Percentiles rank a stretch among this genome's conserved stretches.
Evolutionary conservation across 2,113 vertebrate genomes (phyloP).

Genomic region (Tetrax tetrax): DNA sequence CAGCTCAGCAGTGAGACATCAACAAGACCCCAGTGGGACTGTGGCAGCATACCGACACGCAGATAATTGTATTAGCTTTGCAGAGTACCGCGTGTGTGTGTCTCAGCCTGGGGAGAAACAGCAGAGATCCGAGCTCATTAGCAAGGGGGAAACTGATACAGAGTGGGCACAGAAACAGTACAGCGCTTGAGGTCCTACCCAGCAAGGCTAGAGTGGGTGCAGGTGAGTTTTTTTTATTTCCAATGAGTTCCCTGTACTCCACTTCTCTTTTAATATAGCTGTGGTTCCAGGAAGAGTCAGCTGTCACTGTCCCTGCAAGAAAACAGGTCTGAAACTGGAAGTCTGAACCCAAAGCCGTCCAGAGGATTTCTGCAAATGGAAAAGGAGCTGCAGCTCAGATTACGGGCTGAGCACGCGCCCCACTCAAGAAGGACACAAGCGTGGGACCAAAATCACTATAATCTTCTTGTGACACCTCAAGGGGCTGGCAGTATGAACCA

Average conservation of each 20-base stretch:
- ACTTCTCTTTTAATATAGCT: background rate
- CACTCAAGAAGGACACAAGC: accelerated
- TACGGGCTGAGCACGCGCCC: accelerated
- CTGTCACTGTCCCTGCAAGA: background rate
- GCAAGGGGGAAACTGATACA: background rate
- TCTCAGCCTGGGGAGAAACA: conserved; percentile 6
- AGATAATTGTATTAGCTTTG: conserved; percentile 45
- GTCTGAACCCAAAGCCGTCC: background rate
- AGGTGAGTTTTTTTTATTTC: background rate
- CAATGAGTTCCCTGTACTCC: background rate
- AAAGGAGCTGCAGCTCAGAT: background rate
- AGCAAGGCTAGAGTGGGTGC: background rate
- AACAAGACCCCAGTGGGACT: conserved; percentile 6
- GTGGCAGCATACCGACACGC: background rate
- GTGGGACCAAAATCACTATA: accelerated
- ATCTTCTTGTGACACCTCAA: background rate
- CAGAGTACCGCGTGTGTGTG: background rate
- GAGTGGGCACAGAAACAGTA: background rate
- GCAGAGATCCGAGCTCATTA: background rate
- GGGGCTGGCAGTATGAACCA: background rate
- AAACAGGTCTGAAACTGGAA: background rate
- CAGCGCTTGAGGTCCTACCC: background rate
- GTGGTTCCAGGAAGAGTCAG: background rate
- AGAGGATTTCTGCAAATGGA: background rate
- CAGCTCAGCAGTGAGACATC: conserved; percentile 13